Evolutionary conservation across 2,888 invertebrate species (phyloP), one percentile per base, ranked within the genome.

Genomic region (Tetropium fuscum): DNA sequence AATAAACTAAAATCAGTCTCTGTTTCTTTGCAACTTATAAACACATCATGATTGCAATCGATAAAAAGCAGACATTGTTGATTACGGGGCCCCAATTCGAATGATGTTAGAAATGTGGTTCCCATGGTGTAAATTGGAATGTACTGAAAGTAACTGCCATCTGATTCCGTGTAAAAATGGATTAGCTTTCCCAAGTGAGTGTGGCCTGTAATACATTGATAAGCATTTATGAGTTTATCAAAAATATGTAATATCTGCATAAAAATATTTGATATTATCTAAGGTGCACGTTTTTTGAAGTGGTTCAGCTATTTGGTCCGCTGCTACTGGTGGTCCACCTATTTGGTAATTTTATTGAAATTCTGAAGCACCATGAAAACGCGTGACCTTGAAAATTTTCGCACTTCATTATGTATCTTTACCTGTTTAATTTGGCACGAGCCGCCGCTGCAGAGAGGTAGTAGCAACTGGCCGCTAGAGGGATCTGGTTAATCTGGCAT

Each of bases 41-140:
- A 45, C 5, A 65, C 60, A 25, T 53, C 55, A 11, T 58, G 43
- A 22, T 19, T 20, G 8, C 36, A 51, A 16, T 62, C 59, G n/a
- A 69, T 60, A 36, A 71, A 64, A n/a, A 63, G 59, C 15, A 71
- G 18, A 38, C 78, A 79, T n/a, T 63, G 48, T 47, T 68, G 64
- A n/a, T 68, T 60, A 18, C 54, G 45, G 10, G 51, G 49, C 5
- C 71, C 70, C 27, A 74, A 19, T 19, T 60, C 40, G 40, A 78
- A 70, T 1, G 74, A 68, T 11, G 68, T 64, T 1, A 73, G 64
- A 30, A 55, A 66, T 41, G 43, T 55, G 1, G 76, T 75, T 10
- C 71, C 73, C 51, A 71, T 74, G 25, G 69, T 71, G 4, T 49
- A 34, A 41, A 75, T 69, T 1, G 54, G 48, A 5, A 53, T 22